Percentiles rank a stretch among this genome's conserved stretches.
Conservation (phyloP, 2,888 invertebrate species). For the Liodrosophila aerea region DNA sequence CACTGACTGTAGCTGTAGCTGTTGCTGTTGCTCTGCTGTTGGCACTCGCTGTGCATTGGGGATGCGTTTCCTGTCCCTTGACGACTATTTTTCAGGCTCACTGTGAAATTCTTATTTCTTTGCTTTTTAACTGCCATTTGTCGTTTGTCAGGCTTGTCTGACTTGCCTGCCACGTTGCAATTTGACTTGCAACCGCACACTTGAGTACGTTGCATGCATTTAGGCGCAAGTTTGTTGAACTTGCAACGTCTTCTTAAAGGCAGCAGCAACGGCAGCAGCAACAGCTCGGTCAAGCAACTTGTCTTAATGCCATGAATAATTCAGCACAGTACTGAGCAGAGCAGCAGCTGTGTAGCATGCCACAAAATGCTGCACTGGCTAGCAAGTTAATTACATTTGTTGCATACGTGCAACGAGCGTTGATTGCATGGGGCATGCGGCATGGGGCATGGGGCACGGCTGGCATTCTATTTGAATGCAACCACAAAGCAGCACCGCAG, state of each 20-base stretch:
- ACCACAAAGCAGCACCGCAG: constrained; percentile 18
- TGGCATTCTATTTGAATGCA: constrained; percentile 45
- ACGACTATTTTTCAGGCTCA: constrained; percentile 35
- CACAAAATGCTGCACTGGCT: constrained; percentile 37
- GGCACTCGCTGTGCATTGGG: constrained; percentile 20
- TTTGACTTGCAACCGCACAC: constrained; percentile 73
- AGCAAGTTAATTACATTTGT: constrained; percentile 73
- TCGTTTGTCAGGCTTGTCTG: constrained; percentile 56
- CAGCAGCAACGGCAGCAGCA: constrained; percentile 6
- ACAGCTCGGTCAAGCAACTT: constrained; percentile 54
- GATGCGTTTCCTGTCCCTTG: constrained; percentile 35
- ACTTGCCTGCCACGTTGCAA: constrained; percentile 47
- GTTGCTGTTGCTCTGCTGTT: constrained; percentile 10
- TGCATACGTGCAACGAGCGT: constrained; percentile 59
- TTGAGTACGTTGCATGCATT: constrained; percentile 68
- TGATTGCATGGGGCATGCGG: constrained; percentile 53
- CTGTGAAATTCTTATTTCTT: constrained; percentile 34
- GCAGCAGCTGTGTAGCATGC: constrained; percentile 36
- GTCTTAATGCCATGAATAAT: constrained; percentile 71
- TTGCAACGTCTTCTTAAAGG: constrained; percentile 45
- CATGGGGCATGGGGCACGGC: constrained; percentile 4
- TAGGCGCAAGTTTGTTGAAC: constrained; percentile 76
- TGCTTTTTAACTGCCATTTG: constrained; percentile 63
- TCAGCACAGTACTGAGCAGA: constrained; percentile 40
- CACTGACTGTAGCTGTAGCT: neutral